A percentile compares a stretch with the other conserved stretches of the same genome.
Conservation (phyloP, 2,888 invertebrate species). For the Lepidochrysops patricia region DNA sequence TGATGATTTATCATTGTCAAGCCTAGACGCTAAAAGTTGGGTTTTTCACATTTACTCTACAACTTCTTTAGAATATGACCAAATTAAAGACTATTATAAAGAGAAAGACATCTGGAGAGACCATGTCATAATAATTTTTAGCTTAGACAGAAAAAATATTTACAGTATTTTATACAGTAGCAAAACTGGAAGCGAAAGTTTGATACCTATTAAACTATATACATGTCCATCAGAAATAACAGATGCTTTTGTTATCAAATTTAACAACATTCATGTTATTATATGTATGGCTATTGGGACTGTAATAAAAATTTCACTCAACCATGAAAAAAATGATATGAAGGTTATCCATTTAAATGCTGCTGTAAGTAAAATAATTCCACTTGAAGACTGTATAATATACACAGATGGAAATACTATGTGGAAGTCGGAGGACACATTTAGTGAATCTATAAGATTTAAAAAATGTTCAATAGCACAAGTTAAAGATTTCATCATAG, state of each 20-base stretch:
- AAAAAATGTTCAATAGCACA: conserved; percentile 41
- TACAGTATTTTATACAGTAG: conserved; percentile 36
- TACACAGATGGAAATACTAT: conserved; percentile 51
- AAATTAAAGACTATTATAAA: conserved; percentile 21
- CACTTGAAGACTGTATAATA: conserved; percentile 34
- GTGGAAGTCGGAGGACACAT: conserved; percentile 47
- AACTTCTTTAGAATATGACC: conserved; percentile 22
- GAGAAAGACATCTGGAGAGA: conserved; percentile 13
- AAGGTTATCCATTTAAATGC: conserved; percentile 46
- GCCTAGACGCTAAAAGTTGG: neutral
- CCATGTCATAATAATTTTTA: conserved; percentile 25
- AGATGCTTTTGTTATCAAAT: conserved; percentile 34
- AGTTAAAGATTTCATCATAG: conserved; percentile 44
- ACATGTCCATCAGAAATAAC: conserved; percentile 46
- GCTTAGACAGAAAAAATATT: conserved; percentile 39
- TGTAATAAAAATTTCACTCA: conserved; percentile 37
- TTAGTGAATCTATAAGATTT: conserved; percentile 34
- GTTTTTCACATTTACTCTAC: neutral
- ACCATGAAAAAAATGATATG: conserved; percentile 25
- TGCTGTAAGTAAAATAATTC: conserved; percentile 39
- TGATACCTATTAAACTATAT: conserved; percentile 38
- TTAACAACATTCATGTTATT: conserved; percentile 30
- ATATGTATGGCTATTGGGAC: conserved; percentile 47
- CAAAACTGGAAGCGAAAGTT: conserved; percentile 25
- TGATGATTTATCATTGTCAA: neutral